phyloP scores from a whole-genome alignment of 92 coral and sea anemone genomes.

The Paramuricea clavata region DNA sequence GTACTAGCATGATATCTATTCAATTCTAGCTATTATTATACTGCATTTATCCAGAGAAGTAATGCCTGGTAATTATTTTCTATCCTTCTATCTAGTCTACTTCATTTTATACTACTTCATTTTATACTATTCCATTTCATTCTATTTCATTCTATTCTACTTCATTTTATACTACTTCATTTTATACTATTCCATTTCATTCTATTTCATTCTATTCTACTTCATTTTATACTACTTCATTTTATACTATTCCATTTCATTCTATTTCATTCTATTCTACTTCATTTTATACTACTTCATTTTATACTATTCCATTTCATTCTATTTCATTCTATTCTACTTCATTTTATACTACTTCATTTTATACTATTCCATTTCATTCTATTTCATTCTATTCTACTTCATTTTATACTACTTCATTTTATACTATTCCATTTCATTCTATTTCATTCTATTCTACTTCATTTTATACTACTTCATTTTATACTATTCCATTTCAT shows the following conservation, averaged over 20 bases:
- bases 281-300: background rate
- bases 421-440: background rate
- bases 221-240: too few species aligned
- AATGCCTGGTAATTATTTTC: too few species aligned
- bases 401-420: background rate
- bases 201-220: background rate
- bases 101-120: too few species aligned
- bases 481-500: background rate
- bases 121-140: too few species aligned
- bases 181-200: slow-evolving; percentile 1
- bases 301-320: background rate
- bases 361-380: background rate
- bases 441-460: background rate
- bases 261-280: too few species aligned
- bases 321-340: slow-evolving; percentile 3
- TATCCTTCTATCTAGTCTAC: too few species aligned
- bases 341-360: background rate
- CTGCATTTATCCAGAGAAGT: too few species aligned
- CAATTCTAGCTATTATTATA: too few species aligned
- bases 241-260: too few species aligned
- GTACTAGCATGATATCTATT: too few species aligned
- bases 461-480: background rate
- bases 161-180: background rate
- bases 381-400: slow-evolving; percentile 7
- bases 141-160: background rate